A percentile compares a stretch with the other conserved stretches of the same genome.
phyloP scores from a whole-genome alignment of 1,140 invertebrate species.

The Pygmarrhopalites habei region DNA sequence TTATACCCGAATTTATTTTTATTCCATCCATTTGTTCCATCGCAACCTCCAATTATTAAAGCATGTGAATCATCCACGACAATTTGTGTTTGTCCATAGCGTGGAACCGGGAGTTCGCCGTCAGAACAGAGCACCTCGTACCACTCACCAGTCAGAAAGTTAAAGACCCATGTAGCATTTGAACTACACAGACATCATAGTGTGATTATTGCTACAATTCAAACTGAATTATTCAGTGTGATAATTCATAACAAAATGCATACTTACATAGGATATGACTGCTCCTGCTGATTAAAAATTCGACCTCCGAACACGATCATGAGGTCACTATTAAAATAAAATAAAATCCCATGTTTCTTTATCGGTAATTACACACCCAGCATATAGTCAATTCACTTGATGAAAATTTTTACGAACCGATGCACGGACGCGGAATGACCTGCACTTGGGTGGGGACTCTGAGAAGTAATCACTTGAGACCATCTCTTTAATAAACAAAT shows the following conservation, averaged over 20 bases:
- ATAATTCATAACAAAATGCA: no score
- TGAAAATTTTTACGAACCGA: no score
- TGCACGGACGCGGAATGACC: slow-evolving; percentile 82
- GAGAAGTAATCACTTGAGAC: slow-evolving; percentile 60
- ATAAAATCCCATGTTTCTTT: no score
- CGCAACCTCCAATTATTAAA: slow-evolving; percentile 41
- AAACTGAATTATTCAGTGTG: no score
- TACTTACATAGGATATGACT: slow-evolving; percentile 34
- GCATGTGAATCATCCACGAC: slow-evolving; percentile 47
- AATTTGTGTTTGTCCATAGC: slow-evolving; percentile 87
- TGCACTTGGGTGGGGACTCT: slow-evolving; percentile 68
- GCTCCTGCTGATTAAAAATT: slow-evolving; percentile 31
- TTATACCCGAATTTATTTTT: no score
- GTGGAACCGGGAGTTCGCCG: slow-evolving; percentile 53
- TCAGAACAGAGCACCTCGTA: slow-evolving; percentile 60
- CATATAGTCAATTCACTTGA: no score
- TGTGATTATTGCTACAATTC: no score
- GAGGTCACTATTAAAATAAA: no score
- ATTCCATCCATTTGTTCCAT: no score
- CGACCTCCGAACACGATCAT: slow-evolving; percentile 87
- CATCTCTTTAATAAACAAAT: no score
- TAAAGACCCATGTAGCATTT: slow-evolving; percentile 83
- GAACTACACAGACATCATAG: slow-evolving; percentile 57
- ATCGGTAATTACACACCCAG: no score
- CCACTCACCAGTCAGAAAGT: slow-evolving; percentile 71